Evolutionary conservation across 2,888 invertebrate species (phyloP).

Genomic region (Hoplodrina ambigua): DNA sequence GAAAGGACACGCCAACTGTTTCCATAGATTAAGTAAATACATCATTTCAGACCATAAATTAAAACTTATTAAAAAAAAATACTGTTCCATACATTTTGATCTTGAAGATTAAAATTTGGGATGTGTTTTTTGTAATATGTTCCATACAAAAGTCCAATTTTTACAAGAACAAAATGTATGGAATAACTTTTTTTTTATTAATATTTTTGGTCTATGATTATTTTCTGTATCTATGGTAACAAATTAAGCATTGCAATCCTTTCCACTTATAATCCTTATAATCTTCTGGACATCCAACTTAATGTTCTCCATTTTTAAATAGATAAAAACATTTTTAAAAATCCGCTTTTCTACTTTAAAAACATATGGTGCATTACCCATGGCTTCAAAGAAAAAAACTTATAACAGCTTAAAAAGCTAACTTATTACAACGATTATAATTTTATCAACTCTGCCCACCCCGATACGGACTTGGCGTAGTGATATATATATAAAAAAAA

Average conservation of each 20-base stretch:
- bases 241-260: too few relatives aligned
- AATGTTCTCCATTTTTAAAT: not conserved
- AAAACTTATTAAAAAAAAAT: too few relatives aligned
- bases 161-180: too few relatives aligned
- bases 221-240: too few relatives aligned
- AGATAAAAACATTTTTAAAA: not conserved
- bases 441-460: slow-evolving; percentile 36
- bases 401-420: slow-evolving; percentile 39
- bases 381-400: not conserved
- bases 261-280: too few relatives aligned
- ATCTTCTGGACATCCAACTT: not conserved
- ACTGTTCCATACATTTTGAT: too few relatives aligned
- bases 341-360: not conserved
- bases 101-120: too few relatives aligned
- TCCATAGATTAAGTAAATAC: not conserved
- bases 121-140: too few relatives aligned
- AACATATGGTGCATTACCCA: slow-evolving; percentile 4
- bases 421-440: slow-evolving; percentile 43
- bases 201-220: too few relatives aligned
- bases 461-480: slow-evolving; percentile 19
- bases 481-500: slow-evolving; percentile 13
- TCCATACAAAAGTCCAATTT: too few relatives aligned
- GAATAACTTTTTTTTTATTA: too few relatives aligned
- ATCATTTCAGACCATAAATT: too few relatives aligned
- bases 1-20: not conserved